Conservation (phyloP, 2,113 vertebrate genomes). For the Siniperca knerii region DNA sequence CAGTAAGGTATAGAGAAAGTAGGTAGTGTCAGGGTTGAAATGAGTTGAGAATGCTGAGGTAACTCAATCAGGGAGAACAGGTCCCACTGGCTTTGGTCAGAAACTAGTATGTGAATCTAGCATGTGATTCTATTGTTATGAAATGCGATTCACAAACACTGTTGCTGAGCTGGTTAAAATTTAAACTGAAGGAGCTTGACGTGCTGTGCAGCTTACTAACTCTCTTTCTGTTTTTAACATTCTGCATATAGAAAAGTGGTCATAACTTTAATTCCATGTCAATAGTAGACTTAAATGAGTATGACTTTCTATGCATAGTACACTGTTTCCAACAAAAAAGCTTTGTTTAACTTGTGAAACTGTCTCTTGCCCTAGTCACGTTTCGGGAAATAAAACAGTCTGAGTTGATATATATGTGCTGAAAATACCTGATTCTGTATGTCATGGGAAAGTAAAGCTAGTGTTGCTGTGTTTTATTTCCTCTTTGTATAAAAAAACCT, state of each 20-base stretch:
- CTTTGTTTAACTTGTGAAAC: slow-evolving; percentile 4
- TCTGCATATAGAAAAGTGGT: slow-evolving; percentile 1
- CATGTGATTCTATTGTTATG: slow-evolving; percentile 49
- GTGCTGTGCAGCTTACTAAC: slow-evolving; percentile 3
- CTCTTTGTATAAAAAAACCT: slow-evolving; percentile 28
- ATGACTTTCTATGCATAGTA: neutral
- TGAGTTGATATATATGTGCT: slow-evolving; percentile 36
- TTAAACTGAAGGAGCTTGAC: slow-evolving; percentile 50
- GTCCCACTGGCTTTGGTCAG: slow-evolving; percentile 58
- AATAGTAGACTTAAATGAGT: neutral
- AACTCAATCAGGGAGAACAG: slow-evolving; percentile 76
- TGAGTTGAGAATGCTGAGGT: slow-evolving; percentile 62
- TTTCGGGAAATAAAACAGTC: slow-evolving; percentile 26
- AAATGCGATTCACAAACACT: slow-evolving; percentile 57
- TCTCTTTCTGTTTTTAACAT: slow-evolving; percentile 40
- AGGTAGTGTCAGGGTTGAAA: slow-evolving; percentile 51
- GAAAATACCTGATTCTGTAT: slow-evolving; percentile 51
- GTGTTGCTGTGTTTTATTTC: slow-evolving; percentile 49
- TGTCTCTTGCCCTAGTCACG: neutral
- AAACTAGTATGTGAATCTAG: slow-evolving; percentile 30
- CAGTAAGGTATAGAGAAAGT: slow-evolving; percentile 67
- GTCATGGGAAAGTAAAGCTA: slow-evolving; percentile 62
- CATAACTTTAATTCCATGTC: neutral
- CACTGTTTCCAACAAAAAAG: neutral
- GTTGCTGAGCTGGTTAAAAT: slow-evolving; percentile 46